phyloP scores from a whole-genome alignment of 2,113 vertebrate genomes.

The Holacanthus passer region DNA sequence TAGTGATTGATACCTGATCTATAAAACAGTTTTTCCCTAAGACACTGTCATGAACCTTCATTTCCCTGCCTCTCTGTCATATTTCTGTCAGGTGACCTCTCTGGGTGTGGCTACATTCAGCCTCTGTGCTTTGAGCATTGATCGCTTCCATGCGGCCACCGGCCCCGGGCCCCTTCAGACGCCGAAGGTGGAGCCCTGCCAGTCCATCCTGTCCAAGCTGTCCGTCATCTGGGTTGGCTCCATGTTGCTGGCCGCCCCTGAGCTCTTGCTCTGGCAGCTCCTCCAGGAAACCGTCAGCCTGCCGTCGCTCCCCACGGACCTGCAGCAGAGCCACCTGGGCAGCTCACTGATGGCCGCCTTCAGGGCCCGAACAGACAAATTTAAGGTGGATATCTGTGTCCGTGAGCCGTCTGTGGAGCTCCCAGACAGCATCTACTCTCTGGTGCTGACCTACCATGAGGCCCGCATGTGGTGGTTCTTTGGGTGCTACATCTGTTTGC shows the following conservation, averaged over 20 bases:
- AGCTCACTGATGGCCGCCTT: conserved; percentile 35
- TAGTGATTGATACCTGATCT: too few species aligned
- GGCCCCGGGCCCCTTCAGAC: conserved; percentile 82
- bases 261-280: conserved; percentile 94
- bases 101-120: conserved; percentile 96
- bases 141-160: conserved; percentile 93
- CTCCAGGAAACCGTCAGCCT: conserved; percentile 77
- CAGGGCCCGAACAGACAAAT: neutral
- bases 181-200: conserved; percentile 89
- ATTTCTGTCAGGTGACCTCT: conserved; percentile 88
- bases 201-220: conserved; percentile 94
- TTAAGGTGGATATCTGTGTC: conserved; percentile 84
- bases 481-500: conserved; percentile 96
- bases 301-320: neutral
- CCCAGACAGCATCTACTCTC: conserved; percentile 89
- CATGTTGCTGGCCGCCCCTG: conserved; percentile 90
- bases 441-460: conserved; percentile 94
- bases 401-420: conserved; percentile 87
- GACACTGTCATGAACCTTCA: too few species aligned
- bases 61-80: neutral
- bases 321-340: conserved; percentile 10
- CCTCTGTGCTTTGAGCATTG: conserved; percentile 95
- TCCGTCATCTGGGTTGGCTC: conserved; percentile 95
- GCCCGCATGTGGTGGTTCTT: conserved; percentile 97
- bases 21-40: too few species aligned